Evolutionary conservation across 2,888 invertebrate genomes (phyloP).

Genomic region (Phortica magna): DNA sequence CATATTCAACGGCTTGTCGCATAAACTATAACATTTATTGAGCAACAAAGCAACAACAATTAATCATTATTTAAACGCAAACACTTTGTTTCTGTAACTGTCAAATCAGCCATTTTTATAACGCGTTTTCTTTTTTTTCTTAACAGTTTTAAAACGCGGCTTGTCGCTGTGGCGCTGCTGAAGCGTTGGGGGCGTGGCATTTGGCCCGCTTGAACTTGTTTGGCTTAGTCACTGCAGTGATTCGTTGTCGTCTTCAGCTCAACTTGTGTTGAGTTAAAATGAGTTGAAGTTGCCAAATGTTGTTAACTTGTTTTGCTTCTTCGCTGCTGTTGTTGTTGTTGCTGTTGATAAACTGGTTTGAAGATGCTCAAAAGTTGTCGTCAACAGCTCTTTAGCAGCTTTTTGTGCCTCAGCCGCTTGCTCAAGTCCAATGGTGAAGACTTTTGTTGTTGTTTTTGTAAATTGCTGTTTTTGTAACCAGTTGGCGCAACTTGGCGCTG

Average conservation of each 20-base stretch:
- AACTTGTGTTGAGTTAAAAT: neutral
- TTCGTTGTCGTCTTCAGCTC: slow-evolving; percentile 34
- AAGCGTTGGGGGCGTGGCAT: neutral
- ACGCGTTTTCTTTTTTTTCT: neutral
- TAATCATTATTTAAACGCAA: neutral
- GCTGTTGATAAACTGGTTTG: slow-evolving; percentile 20
- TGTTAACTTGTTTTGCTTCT: slow-evolving; percentile 62
- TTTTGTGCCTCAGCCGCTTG: slow-evolving; percentile 56
- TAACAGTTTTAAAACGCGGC: neutral
- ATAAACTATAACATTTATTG: neutral
- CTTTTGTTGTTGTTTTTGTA: slow-evolving; percentile 33
- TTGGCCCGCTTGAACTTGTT: slow-evolving; percentile 15
- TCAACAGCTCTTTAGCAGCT: slow-evolving; percentile 69
- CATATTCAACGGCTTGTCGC: neutral
- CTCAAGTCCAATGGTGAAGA: neutral
- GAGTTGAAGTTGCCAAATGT: slow-evolving; percentile 35
- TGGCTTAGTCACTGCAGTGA: slow-evolving; percentile 20
- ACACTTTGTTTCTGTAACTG: neutral
- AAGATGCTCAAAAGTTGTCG: slow-evolving; percentile 20
- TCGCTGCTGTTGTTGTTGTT: slow-evolving; percentile 7
- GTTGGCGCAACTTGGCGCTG: slow-evolving; percentile 54
- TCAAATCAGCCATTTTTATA: slow-evolving; percentile 48
- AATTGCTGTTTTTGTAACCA: slow-evolving; percentile 38
- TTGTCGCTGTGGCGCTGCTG: neutral
- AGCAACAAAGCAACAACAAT: neutral